Evolutionary conservation across 2,888 invertebrate genomes (phyloP).

Genomic region (Elmis aenea): DNA sequence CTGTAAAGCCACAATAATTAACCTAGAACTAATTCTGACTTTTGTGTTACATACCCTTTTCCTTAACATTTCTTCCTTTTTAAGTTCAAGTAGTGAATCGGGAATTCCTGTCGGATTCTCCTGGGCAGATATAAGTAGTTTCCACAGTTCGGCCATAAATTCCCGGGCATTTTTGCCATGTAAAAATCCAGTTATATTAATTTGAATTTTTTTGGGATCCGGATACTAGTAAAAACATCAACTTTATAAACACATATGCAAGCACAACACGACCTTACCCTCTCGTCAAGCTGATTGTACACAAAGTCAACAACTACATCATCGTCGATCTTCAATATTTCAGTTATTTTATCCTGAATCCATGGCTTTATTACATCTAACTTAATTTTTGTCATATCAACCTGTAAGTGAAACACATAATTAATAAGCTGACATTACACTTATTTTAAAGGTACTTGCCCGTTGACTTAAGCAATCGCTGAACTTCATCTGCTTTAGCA

Average conservation of each 20-base stretch:
- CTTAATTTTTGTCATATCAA: conserved; percentile 98
- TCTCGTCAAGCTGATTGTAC: conserved; percentile 95
- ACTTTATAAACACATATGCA: too few relatives aligned
- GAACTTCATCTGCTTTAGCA: conserved; percentile 98
- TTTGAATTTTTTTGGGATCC: conserved; percentile 98
- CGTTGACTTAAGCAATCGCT: conserved; percentile 89
- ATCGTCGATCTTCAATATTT: conserved; percentile 95
- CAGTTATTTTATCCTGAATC: conserved; percentile 96
- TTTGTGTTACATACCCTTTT: conserved; percentile 59
- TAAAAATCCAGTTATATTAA: conserved; percentile 97
- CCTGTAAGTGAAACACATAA: conserved; percentile 50
- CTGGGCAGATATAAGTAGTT: conserved; percentile 89
- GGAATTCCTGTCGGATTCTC: conserved; percentile 95
- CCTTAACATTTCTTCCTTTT: conserved; percentile 93
- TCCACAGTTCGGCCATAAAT: conserved; percentile 98
- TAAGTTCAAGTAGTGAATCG: conserved; percentile 87
- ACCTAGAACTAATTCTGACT: neutral
- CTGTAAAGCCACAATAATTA: conserved; percentile 39
- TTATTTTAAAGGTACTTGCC: conserved; percentile 55
- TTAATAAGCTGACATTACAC: neutral
- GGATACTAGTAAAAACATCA: conserved; percentile 63
- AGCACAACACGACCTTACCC: conserved; percentile 57
- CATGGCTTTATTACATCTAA: conserved; percentile 97
- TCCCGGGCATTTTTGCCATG: conserved; percentile 96
- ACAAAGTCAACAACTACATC: conserved; percentile 99